A percentile compares a stretch with the other conserved stretches of the same genome.
Evolutionary conservation across 2,797 vertebrate species (phyloP).

Genomic region (Acridotheres tristis): DNA sequence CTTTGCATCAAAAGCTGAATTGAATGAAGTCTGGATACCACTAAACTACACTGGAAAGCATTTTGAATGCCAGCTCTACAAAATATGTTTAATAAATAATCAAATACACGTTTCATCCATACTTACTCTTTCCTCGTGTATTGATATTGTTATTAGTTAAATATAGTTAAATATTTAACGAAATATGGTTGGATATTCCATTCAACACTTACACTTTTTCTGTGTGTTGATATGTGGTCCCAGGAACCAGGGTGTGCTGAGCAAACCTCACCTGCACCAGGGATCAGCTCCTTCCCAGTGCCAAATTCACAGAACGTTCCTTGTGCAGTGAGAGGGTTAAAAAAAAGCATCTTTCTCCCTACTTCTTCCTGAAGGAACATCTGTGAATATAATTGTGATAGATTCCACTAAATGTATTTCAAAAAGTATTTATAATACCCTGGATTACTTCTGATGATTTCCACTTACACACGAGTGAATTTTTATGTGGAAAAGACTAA

Average conservation of each 20-base stretch:
- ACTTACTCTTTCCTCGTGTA: background rate
- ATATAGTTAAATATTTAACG: no score
- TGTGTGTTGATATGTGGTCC: no score
- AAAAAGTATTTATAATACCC: background rate
- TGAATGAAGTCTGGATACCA: background rate
- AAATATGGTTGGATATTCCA: no score
- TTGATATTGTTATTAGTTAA: no score
- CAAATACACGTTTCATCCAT: background rate
- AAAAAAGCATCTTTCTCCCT: background rate
- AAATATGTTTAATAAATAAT: background rate
- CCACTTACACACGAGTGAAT: fast-evolving
- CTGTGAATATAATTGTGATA: background rate
- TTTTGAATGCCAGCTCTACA: background rate
- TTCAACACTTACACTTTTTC: no score
- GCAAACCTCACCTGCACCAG: background rate
- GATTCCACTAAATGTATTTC: background rate
- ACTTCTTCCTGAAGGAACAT: background rate
- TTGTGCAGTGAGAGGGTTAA: background rate
- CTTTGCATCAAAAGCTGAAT: background rate
- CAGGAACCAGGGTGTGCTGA: background rate
- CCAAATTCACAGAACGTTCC: background rate
- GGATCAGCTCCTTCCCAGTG: background rate
- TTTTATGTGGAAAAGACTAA: background rate
- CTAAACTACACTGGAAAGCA: background rate
- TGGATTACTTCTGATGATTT: background rate